phyloP scores from a whole-genome alignment of 2,888 invertebrate genomes.

The Pristionchus arcanus region DNA sequence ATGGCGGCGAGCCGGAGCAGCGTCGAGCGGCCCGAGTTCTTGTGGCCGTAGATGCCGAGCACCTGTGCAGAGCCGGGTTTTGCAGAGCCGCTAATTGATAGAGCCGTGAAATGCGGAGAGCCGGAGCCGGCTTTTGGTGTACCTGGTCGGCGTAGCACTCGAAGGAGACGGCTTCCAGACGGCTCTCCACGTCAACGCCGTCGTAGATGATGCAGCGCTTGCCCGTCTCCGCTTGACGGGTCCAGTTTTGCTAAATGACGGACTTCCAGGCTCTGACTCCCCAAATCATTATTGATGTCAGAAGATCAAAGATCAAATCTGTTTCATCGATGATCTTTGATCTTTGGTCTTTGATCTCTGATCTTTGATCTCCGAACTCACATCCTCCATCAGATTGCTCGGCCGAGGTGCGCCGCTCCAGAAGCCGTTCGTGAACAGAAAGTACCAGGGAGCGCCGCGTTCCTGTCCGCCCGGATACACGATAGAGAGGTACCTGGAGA shows the following conservation, averaged over 20 bases:
- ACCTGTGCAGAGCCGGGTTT: slow-evolving; percentile 11
- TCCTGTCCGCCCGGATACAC: slow-evolving; percentile 39
- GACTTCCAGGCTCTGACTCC: not conserved
- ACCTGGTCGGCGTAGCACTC: slow-evolving; percentile 43
- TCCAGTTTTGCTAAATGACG: slow-evolving; percentile 6
- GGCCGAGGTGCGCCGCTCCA: slow-evolving; percentile 13
- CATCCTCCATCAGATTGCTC: slow-evolving; percentile 31
- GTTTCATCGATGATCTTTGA: too few species aligned
- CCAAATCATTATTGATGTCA: too few species aligned
- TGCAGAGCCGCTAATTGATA: not conserved
- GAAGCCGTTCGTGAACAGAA: slow-evolving; percentile 24
- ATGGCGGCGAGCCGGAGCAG: slow-evolving; percentile 34
- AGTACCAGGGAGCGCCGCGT: slow-evolving; percentile 36
- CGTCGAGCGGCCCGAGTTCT: slow-evolving; percentile 44
- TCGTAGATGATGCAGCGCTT: slow-evolving; percentile 38
- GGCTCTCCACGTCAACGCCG: slow-evolving; percentile 46
- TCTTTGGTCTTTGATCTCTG: too few species aligned
- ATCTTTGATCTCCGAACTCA: not conserved
- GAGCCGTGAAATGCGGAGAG: not conserved
- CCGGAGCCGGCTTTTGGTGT: not conserved
- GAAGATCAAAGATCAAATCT: too few species aligned
- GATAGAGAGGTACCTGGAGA: slow-evolving; percentile 21
- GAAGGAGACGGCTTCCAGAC: slow-evolving; percentile 36
- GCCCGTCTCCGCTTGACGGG: slow-evolving; percentile 36
- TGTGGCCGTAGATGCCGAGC: slow-evolving; percentile 50